phyloP scores from a whole-genome alignment of 2,113 vertebrate species.

The Picathartes gymnocephalus region DNA sequence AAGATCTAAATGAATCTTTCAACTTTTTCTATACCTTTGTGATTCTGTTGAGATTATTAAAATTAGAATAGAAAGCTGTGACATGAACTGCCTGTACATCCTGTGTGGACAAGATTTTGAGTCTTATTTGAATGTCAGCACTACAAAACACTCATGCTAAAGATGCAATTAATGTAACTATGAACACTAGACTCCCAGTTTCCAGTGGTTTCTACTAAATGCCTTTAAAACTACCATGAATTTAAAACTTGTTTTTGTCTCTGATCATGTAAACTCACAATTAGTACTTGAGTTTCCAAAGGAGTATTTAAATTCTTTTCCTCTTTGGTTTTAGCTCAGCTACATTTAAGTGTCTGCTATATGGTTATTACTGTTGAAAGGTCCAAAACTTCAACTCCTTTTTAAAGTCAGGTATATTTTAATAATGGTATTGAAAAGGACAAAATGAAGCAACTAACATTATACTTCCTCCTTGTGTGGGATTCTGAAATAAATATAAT shows the following conservation, averaged over 20 bases:
- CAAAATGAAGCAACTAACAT: background rate
- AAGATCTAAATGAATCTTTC: background rate
- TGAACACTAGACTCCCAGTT: background rate
- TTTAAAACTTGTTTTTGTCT: background rate
- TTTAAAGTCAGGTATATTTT: background rate
- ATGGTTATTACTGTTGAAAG: background rate
- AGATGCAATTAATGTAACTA: background rate
- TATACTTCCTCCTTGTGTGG: background rate
- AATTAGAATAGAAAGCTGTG: background rate
- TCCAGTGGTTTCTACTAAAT: background rate
- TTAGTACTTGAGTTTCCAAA: background rate
- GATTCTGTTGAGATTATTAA: background rate
- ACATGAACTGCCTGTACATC: background rate
- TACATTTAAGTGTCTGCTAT: background rate
- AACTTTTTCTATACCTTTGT: background rate
- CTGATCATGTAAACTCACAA: background rate
- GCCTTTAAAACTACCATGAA: background rate
- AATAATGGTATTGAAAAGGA: background rate
- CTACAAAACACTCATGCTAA: background rate
- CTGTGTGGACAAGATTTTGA: background rate
- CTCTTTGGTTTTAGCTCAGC: background rate
- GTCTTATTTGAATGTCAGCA: background rate
- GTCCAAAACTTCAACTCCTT: background rate
- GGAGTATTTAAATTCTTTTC: background rate
- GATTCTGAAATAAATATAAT: constrained; percentile 14